Conservation (phyloP, 1,140 invertebrate species). For the Nasonia giraulti region DNA sequence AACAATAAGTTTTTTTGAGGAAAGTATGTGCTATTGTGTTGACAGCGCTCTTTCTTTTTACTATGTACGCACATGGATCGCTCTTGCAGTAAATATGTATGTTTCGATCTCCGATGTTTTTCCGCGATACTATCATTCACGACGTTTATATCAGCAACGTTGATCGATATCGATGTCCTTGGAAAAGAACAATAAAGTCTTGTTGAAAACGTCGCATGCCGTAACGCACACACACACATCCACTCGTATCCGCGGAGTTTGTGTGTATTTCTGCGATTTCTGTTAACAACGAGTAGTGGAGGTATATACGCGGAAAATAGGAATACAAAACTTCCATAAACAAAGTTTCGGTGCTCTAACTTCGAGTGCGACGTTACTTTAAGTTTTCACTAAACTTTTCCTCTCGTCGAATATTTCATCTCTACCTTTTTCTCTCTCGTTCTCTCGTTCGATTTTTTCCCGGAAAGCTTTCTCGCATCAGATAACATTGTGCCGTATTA, state of each 20-base stretch:
- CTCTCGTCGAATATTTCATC: constrained; percentile 32
- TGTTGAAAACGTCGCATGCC: neutral
- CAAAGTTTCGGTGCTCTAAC: constrained; percentile 20
- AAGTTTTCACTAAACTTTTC: neutral
- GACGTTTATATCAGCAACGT: constrained; percentile 8
- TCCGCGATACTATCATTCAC: neutral
- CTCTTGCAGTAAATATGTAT: too few species aligned
- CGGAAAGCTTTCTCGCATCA: constrained; percentile 3
- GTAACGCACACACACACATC: neutral
- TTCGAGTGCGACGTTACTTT: neutral
- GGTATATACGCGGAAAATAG: neutral
- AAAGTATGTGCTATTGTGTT: too few species aligned
- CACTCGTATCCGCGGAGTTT: neutral
- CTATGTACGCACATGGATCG: neutral
- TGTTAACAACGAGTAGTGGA: neutral
- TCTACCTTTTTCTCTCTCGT: constrained; percentile 3
- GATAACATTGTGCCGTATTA: constrained; percentile 1
- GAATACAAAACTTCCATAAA: constrained; percentile 11
- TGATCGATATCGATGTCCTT: neutral
- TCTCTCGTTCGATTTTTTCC: neutral
- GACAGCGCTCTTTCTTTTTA: too few species aligned
- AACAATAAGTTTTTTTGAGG: too few species aligned
- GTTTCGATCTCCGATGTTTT: too few species aligned
- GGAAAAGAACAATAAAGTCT: neutral
- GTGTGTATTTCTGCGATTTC: neutral